phyloP scores from a whole-genome alignment of 2,113 vertebrate genomes.

The Benitochromis conjunctus region DNA sequence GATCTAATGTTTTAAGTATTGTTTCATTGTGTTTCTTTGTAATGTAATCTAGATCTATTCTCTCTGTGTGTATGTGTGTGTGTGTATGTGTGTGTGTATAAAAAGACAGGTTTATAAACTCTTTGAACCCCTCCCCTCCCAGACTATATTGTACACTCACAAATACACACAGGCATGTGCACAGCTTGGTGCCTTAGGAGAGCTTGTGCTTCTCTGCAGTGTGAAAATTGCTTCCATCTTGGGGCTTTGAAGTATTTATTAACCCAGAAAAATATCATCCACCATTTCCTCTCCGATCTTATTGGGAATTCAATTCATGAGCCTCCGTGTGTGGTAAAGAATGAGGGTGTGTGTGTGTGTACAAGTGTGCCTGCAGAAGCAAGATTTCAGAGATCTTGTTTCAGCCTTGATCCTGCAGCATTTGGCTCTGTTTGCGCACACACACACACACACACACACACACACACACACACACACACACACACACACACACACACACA shows the following conservation, averaged over 20 bases:
- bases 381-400: slow-evolving; percentile 22
- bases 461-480: background rate
- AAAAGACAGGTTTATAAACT: background rate
- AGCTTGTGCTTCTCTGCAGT: slow-evolving; percentile 14
- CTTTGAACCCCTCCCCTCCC: background rate
- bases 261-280: slow-evolving; percentile 43
- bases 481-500: background rate
- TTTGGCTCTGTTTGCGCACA: slow-evolving; percentile 14
- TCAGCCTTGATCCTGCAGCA: slow-evolving; percentile 38
- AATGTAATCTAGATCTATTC: background rate
- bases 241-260: slow-evolving; percentile 51
- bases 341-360: background rate
- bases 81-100: background rate
- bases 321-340: background rate
- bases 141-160: background rate
- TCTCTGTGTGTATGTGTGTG: too few species aligned
- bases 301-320: slow-evolving; percentile 21
- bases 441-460: background rate
- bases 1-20: background rate
- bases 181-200: background rate
- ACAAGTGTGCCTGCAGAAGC: background rate
- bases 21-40: background rate
- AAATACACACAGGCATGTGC: background rate
- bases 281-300: slow-evolving; percentile 22
- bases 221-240: slow-evolving; percentile 23